Conservation (phyloP, 2,113 vertebrate species). For the Sinocyclocheilus maitianheensis region DNA sequence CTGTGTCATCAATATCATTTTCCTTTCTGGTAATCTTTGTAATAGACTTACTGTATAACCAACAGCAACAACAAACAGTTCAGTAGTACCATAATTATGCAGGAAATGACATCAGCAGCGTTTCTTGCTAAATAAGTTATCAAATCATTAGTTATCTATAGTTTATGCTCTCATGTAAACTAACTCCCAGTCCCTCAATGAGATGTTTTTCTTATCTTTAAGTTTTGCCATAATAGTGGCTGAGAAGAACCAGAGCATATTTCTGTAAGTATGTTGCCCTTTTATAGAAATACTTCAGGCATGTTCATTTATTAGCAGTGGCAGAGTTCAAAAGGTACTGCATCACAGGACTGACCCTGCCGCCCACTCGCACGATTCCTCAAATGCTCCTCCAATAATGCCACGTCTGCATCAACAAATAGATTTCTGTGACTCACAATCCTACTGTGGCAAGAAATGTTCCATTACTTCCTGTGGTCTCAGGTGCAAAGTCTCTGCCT, state of each 20-base stretch:
- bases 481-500: neutral
- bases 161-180: neutral
- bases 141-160: neutral
- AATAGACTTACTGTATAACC: neutral
- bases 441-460: neutral
- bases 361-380: neutral
- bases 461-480: constrained; percentile 8
- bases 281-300: constrained; percentile 17
- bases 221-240: neutral
- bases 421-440: neutral
- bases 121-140: neutral
- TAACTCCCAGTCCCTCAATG: neutral
- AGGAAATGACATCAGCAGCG: neutral
- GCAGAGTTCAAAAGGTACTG: neutral
- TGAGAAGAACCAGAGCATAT: neutral
- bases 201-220: neutral
- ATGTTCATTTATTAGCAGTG: constrained; percentile 3
- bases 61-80: neutral
- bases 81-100: no score
- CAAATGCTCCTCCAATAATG: neutral
- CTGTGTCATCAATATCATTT: no score
- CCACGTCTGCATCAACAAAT: constrained; percentile 7
- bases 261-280: neutral
- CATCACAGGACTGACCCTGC: neutral
- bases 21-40: no score